A percentile compares a stretch with the other conserved stretches of the same genome.
phyloP scores from a whole-genome alignment of 2,113 vertebrate species.

The Thunnus thynnus region DNA sequence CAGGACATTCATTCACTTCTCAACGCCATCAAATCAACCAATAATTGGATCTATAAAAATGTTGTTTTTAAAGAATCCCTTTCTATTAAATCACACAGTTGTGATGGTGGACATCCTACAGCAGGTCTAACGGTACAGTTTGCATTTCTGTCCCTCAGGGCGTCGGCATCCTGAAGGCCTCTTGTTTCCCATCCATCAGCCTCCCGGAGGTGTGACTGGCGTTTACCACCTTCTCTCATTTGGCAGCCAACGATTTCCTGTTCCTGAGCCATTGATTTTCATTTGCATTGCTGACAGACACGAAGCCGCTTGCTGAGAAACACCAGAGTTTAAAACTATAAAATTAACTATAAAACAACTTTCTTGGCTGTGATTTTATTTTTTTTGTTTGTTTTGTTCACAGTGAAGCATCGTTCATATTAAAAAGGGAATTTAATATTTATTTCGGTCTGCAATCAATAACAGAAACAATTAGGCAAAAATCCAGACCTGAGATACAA shows the following conservation, averaged over 20 bases:
- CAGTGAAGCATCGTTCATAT: background rate
- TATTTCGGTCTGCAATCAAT: too few species aligned
- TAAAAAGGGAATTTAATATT: too few species aligned
- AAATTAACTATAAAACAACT: background rate
- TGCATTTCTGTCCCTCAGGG: background rate
- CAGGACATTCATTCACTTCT: background rate
- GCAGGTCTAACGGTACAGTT: background rate
- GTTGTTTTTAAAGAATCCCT: background rate
- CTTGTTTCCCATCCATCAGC: conserved; percentile 55
- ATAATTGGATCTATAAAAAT: background rate
- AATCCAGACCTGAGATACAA: too few species aligned
- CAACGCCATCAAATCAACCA: background rate
- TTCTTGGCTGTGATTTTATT: background rate
- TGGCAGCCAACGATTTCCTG: conserved; percentile 69
- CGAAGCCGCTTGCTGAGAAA: background rate
- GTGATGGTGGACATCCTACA: background rate
- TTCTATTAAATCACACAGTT: background rate
- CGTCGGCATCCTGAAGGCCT: background rate
- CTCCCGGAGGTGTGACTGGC: conserved; percentile 58
- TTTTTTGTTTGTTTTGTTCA: too few species aligned
- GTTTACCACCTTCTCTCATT: conserved; percentile 63
- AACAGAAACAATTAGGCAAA: too few species aligned
- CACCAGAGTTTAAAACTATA: background rate
- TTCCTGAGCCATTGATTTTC: conserved; percentile 71
- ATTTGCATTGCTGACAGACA: conserved; percentile 65